phyloP scores from a whole-genome alignment of 2,113 vertebrate species.

The Oreochromis spilurus region DNA sequence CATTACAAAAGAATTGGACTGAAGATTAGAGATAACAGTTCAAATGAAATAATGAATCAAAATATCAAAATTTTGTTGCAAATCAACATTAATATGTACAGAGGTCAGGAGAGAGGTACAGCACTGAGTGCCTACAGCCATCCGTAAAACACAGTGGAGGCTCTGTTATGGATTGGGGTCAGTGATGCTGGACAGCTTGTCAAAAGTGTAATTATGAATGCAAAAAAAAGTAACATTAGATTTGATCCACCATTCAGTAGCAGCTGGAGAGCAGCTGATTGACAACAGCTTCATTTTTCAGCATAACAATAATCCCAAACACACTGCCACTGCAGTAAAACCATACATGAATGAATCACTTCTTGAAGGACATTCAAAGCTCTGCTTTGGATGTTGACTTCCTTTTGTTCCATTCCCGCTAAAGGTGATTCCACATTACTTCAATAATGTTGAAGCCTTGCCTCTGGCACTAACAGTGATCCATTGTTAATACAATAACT shows the following conservation, averaged over 20 bases:
- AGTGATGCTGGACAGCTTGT: neutral
- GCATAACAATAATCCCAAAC: neutral
- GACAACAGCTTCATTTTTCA: neutral
- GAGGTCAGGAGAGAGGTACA: neutral
- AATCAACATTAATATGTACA: neutral
- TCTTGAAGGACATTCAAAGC: neutral
- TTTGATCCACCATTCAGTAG: neutral
- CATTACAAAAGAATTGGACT: neutral
- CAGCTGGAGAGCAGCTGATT: neutral
- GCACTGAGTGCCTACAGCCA: neutral
- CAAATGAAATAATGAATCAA: neutral
- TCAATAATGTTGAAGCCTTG: neutral
- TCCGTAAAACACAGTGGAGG: neutral
- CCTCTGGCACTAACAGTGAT: neutral
- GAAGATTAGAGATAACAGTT: neutral
- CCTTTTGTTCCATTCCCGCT: neutral
- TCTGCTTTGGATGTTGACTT: neutral
- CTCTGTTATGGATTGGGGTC: neutral
- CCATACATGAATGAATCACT: neutral
- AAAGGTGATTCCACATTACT: neutral
- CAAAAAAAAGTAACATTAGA: neutral
- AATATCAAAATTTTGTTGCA: neutral
- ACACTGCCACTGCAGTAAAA: neutral
- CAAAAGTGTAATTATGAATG: neutral
- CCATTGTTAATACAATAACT: neutral